Evolutionary conservation across 1,140 invertebrate genomes (phyloP).

Genomic region (Sarcophaga peregrina): DNA sequence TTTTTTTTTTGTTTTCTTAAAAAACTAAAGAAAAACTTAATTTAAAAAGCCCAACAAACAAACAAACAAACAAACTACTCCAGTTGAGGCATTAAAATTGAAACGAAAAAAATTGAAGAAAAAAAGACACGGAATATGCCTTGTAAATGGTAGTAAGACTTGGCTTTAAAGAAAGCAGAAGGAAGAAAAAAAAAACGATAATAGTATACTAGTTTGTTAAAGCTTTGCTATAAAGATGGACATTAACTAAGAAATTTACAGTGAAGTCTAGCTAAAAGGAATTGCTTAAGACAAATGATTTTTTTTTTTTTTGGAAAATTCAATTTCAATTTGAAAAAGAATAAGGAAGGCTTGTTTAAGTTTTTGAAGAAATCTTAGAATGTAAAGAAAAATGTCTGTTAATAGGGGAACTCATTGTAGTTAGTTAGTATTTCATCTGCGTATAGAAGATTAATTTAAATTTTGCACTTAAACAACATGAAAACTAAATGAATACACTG

Average conservation of each 20-base stretch:
- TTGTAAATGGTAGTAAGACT: no score
- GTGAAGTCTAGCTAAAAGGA: not conserved
- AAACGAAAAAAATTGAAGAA: not conserved
- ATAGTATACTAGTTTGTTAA: not conserved
- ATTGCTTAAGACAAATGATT: no score
- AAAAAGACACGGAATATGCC: no score
- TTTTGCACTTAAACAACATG: constrained; percentile 34
- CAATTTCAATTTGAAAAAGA: no score
- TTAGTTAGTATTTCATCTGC: not conserved
- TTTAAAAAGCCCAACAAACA: not conserved
- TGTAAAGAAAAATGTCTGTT: no score
- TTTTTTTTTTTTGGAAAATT: no score
- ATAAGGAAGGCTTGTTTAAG: no score
- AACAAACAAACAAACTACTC: not conserved
- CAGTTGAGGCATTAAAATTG: not conserved
- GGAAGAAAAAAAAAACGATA: not conserved
- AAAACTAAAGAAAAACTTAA: constrained; percentile 2
- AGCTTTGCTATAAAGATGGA: not conserved
- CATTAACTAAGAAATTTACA: not conserved
- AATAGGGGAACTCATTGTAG: not conserved
- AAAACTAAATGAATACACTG: constrained; percentile 15
- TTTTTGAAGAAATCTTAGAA: no score
- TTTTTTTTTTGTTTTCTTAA: not conserved
- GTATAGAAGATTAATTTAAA: constrained; percentile 39
- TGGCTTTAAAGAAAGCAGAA: no score